phyloP scores from a whole-genome alignment of 2,113 vertebrate genomes.

The Saccopteryx leptura region DNA sequence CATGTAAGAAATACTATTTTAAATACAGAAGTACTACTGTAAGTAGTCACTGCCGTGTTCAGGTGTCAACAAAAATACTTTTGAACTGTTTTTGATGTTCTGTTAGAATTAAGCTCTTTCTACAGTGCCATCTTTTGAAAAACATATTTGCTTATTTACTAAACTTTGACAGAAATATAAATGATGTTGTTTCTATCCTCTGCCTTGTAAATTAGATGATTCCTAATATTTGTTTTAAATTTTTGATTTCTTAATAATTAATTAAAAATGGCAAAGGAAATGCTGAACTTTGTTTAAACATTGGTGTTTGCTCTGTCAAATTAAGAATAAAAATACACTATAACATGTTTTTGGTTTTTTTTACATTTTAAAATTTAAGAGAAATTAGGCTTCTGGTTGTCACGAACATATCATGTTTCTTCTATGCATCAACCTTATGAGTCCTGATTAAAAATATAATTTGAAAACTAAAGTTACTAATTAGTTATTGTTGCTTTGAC shows the following conservation, averaged over 20 bases:
- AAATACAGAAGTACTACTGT: not conserved
- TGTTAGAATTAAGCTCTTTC: conserved; percentile 17
- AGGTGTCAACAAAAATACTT: not conserved
- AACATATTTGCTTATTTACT: conserved; percentile 11
- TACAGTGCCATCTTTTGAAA: not conserved
- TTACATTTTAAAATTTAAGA: not conserved
- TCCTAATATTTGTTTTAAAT: conserved; percentile 54
- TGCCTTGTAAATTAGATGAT: not conserved
- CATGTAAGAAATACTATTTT: conserved; percentile 33
- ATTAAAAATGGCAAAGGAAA: conserved; percentile 35
- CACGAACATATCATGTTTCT: conserved; percentile 39
- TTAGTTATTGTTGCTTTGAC: conserved; percentile 58
- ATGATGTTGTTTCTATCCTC: not conserved
- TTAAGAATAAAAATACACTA: conserved; percentile 27
- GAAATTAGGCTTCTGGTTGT: conserved; percentile 56
- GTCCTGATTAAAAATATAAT: conserved; percentile 57
- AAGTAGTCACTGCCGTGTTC: not conserved
- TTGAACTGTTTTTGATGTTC: not conserved
- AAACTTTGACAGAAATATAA: conserved; percentile 11
- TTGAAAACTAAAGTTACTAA: conserved; percentile 43
- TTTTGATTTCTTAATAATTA: conserved; percentile 32
- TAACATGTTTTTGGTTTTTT: not conserved
- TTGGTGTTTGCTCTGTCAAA: not conserved
- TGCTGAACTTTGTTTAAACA: conserved; percentile 31
- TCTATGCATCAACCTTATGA: conserved; percentile 46